phyloP scores from a whole-genome alignment of 2,888 invertebrate species.

The Criorhina ranunculi region DNA sequence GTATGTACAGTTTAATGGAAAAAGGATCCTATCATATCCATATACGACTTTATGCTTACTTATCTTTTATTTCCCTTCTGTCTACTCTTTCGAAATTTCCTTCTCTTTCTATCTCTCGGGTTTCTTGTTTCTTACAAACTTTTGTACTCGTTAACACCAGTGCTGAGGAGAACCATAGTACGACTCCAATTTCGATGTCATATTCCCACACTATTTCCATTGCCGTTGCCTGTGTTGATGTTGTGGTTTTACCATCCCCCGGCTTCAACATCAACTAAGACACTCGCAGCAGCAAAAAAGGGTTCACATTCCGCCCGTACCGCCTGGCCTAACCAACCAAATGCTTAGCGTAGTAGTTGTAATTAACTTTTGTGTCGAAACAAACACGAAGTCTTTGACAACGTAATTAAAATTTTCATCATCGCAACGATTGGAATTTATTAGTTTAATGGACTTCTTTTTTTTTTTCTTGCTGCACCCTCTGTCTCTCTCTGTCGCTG shows the following conservation, averaged over 20 bases:
- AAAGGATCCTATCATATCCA: slow-evolving; percentile 1
- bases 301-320: slow-evolving; percentile 4
- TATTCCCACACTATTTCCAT: not conserved
- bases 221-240: slow-evolving; percentile 14
- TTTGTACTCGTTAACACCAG: slow-evolving; percentile 23
- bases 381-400: slow-evolving; percentile 72
- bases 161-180: not conserved
- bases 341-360: slow-evolving; percentile 65
- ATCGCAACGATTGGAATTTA: slow-evolving; percentile 72
- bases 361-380: slow-evolving; percentile 73
- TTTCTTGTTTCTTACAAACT: slow-evolving; percentile 20
- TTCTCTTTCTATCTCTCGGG: slow-evolving; percentile 11
- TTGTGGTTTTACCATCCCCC: slow-evolving; percentile 21
- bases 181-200: not conserved
- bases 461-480: not conserved
- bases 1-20: slow-evolving; percentile 21
- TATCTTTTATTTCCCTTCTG: slow-evolving; percentile 34
- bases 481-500: not conserved
- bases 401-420: slow-evolving; percentile 75
- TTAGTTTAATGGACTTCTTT: slow-evolving; percentile 64
- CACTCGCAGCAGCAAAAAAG: not conserved
- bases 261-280: not conserved
- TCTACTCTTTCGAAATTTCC: not conserved
- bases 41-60: slow-evolving; percentile 1
- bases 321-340: slow-evolving; percentile 27